A percentile compares a stretch with the other conserved stretches of the same genome.
Conservation (phyloP, 64 coral and sea anemone species). For the Montipora capricornis region DNA sequence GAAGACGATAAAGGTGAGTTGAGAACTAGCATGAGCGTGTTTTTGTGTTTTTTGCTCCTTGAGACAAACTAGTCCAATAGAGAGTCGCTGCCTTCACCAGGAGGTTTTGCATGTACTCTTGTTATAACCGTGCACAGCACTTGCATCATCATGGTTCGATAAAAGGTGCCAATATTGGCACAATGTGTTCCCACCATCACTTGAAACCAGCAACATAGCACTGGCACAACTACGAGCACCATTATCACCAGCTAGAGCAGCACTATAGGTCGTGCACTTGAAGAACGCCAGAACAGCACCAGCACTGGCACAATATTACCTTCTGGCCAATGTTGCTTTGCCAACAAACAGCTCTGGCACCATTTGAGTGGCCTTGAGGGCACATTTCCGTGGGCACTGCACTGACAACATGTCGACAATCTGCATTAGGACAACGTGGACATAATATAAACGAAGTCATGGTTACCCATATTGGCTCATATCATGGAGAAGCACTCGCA, state of each 20-base stretch:
- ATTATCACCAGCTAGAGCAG: neutral
- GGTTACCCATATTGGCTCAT: neutral
- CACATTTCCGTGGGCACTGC: neutral
- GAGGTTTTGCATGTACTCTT: too few relatives aligned
- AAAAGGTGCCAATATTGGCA: neutral
- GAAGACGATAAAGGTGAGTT: slow-evolving; percentile 80
- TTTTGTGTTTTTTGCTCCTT: neutral
- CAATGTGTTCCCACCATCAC: neutral
- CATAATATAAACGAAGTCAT: neutral
- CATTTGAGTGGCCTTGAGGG: neutral
- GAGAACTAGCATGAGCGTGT: neutral
- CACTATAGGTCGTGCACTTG: neutral
- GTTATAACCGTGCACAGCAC: neutral
- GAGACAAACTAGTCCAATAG: too few relatives aligned
- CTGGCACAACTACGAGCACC: neutral
- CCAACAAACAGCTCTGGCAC: neutral
- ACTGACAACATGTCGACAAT: neutral
- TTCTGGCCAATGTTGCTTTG: neutral
- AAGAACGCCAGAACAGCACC: neutral
- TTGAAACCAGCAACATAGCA: neutral
- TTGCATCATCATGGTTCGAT: neutral
- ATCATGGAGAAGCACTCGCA: neutral
- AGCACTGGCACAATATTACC: neutral
- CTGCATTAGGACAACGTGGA: neutral
- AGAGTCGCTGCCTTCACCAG: too few relatives aligned